Evolutionary conservation across 2,113 vertebrate genomes (phyloP), one percentile per base, ranked within the genome.

Genomic region (Paramormyrops kingsleyae): DNA sequence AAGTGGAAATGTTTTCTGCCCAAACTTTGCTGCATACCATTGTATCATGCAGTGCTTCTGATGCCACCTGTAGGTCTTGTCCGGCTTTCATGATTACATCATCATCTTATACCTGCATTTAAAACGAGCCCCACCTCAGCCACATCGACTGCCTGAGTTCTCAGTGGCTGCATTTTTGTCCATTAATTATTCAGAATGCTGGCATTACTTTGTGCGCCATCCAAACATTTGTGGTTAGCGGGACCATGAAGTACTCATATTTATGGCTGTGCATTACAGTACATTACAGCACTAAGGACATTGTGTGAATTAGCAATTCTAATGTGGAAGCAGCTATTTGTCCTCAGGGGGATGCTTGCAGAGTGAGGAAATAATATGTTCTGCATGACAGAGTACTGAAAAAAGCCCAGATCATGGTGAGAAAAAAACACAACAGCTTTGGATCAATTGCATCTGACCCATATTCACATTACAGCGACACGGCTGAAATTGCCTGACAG

Each of bases 261-360:
- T 87, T 87, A 87, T 87, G n/a, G 31, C n/a, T 52, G 84, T 47
- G 17, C 47, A 52, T 87, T 52, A 87, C 44, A 77, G 70, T 77
- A 77, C 31, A 77, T 77, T 77, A 77, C 70, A 39, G 70, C 35
- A 31, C 46, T 87, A 52, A 87, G 49, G 84, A 52, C 46, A 31
- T 52, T 84, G n/a, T 52, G 24, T 87, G 27, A 87, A 87, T 87
- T 87, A 87, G 84, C 84, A 87, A 46, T 87, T 87, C 84, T 87
- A 87, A 52, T 87, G 84, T 46, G 24, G 44, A 46, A 50, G 9
- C 27, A 49, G 49, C n/a, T 87, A 50, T 87, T 52, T 87, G 49
- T 8, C 84, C 49, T 87, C 44, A 31, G 84, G 47, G 49, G 84
- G 84, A 87, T 13, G 44, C 12, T 50, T 50, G 84, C 84, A 31